phyloP scores from a whole-genome alignment of 2,888 invertebrate species.

The Cantharis lateralis region DNA sequence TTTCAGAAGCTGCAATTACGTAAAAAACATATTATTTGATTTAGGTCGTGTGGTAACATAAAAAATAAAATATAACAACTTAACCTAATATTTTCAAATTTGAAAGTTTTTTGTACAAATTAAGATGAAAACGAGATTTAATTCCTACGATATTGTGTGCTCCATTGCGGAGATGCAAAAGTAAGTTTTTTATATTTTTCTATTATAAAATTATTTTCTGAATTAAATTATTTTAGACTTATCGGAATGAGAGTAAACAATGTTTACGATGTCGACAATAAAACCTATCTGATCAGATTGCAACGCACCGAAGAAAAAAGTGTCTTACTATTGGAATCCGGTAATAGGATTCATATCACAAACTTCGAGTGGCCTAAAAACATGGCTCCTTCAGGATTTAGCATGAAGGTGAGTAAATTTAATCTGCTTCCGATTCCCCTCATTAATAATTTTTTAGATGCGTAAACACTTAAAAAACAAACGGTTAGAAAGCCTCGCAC shows the following conservation, averaged over 20 bases:
- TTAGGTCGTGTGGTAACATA: neutral
- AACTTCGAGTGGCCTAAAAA: constrained; percentile 99
- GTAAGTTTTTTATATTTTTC: constrained; percentile 58
- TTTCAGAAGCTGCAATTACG: neutral
- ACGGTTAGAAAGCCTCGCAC: constrained; percentile 81
- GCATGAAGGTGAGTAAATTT: constrained; percentile 80
- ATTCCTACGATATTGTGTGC: constrained; percentile 90
- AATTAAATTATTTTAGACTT: constrained; percentile 60
- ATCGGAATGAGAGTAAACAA: constrained; percentile 94
- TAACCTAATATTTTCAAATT: neutral
- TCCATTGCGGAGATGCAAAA: constrained; percentile 84
- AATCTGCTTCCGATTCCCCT: neutral
- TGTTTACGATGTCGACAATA: constrained; percentile 96
- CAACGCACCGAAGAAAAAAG: constrained; percentile 86
- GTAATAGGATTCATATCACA: constrained; percentile 90
- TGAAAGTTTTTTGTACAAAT: neutral
- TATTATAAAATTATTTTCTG: neutral
- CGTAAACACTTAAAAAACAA: constrained; percentile 97
- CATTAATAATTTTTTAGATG: constrained; percentile 62
- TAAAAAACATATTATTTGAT: neutral
- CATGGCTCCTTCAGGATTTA: constrained; percentile 91
- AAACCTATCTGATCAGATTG: constrained; percentile 89
- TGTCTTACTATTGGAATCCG: constrained; percentile 91
- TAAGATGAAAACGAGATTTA: constrained; percentile 91
- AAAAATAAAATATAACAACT: neutral